Evolutionary conservation across 1,140 invertebrate species (phyloP), one percentile per base, ranked within the genome.

Genomic region (Bombus vancouverensis): DNA sequence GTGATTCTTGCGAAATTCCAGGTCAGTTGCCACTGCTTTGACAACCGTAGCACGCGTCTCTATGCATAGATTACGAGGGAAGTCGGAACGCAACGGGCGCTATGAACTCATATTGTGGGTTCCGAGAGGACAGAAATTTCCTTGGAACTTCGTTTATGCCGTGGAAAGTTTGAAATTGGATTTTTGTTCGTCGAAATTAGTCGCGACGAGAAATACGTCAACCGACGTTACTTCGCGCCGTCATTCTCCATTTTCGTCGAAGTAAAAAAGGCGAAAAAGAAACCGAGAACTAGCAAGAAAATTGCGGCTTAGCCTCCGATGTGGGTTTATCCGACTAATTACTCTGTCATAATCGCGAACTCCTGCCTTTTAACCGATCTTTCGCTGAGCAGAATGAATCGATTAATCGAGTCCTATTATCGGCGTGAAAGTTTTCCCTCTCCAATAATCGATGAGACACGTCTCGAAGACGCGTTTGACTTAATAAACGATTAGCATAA

Each of bases 121-220:
- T 66, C 44, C 13, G 39, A 53, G 42, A 57, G 62, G 73, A 28
- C 34, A 68, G 81, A 76, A 57, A 83, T 77, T 83, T 70, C 73
- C 71, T 68, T 37, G 73, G 18, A 76, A 75, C 72, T 83, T 76
- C 42, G 72, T 83, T 68, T 53, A 37, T 65, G 81, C 81, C 25
- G 34, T 15, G 34, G 59, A 57, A 83, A 83, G 73, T 83, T 83
- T 57, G 59, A 77, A 77, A 83, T 83, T 77, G 81, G 65, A 77
- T 83, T 83, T 83, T 77, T 77, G 44, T 68, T 83, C 81, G 73
- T 22, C n/a, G 71, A 42, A 74, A 83, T 83, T 83, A 83, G 81
- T 53, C 47, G 59, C 34, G 42, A 28, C 53, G 65, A 53, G 42
- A 25, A 2, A 75, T 34, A 68, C 39, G 47, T 53, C 47, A 42